Percentiles rank a stretch among this genome's conserved stretches.
Conservation (phyloP, 2,888 invertebrate genomes). For the Pecten maximus region DNA sequence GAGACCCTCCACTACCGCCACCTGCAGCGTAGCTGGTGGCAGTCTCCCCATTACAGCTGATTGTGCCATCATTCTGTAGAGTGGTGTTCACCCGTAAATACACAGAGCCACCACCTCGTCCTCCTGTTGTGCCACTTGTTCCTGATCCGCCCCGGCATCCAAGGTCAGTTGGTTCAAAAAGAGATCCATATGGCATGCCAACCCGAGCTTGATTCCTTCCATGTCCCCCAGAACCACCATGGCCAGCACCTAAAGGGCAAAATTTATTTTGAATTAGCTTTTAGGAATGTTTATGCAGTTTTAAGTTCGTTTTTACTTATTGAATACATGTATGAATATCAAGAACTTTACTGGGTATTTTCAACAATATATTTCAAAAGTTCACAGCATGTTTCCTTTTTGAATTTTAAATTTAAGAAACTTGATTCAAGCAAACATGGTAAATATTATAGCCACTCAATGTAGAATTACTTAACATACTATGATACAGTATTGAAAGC, state of each 20-base stretch:
- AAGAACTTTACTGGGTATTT: background rate
- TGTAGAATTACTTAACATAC: no score
- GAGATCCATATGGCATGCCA: constrained; percentile 66
- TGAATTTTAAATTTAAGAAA: no score
- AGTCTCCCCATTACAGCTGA: constrained; percentile 66
- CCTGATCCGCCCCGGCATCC: constrained; percentile 71
- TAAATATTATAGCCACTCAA: no score
- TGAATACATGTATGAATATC: no score
- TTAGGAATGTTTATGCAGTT: no score
- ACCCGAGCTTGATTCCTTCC: constrained; percentile 57
- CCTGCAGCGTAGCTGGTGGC: constrained; percentile 53
- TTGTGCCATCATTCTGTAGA: constrained; percentile 70
- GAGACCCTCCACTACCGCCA: constrained; percentile 73
- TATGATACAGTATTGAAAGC: no score
- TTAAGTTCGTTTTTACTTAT: no score
- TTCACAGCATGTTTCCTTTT: no score
- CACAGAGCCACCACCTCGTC: constrained; percentile 70
- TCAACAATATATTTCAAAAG: background rate
- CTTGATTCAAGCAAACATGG: no score
- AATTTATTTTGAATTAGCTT: background rate
- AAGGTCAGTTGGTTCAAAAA: constrained; percentile 64
- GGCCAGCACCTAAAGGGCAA: constrained; percentile 68
- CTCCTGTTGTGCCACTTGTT: constrained; percentile 54
- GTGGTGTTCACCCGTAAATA: constrained; percentile 62
- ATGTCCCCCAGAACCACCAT: constrained; percentile 72